Evolutionary conservation across 2,888 invertebrate species (phyloP).

Genomic region (Diploptera punctata): DNA sequence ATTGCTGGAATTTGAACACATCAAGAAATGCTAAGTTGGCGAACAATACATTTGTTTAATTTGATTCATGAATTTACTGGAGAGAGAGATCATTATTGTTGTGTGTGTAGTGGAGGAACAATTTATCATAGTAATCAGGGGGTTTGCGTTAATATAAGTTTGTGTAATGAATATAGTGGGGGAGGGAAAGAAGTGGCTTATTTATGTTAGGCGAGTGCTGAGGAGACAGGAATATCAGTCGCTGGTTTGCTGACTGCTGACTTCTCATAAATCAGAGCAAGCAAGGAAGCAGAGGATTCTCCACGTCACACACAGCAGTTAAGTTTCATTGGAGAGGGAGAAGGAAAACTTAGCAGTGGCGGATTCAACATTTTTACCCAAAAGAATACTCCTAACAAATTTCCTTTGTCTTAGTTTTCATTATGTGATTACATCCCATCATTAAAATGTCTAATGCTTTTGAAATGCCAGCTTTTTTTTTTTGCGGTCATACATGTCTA

Average conservation of each 20-base stretch:
- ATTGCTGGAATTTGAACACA: no score
- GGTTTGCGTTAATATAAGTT: background rate
- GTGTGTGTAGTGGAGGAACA: background rate
- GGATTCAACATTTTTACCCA: no score
- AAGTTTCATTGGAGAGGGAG: conserved; percentile 15
- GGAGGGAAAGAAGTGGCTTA: background rate
- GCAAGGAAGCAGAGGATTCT: conserved; percentile 7
- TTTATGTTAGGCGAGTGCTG: conserved; percentile 19
- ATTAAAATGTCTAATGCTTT: no score
- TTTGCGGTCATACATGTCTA: no score
- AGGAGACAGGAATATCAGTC: conserved; percentile 22
- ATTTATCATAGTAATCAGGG: conserved; percentile 25
- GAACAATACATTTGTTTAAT: no score
- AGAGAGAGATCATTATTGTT: no score
- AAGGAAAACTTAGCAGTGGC: background rate
- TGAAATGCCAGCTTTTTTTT: no score
- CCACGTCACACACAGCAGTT: conserved; percentile 11
- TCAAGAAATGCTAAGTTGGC: no score
- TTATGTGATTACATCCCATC: no score
- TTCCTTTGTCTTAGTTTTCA: no score
- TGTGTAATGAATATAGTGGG: background rate
- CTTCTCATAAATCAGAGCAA: conserved; percentile 26
- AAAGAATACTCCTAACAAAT: no score
- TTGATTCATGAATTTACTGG: no score
- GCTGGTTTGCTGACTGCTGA: conserved; percentile 25